Evolutionary conservation across 2,888 invertebrate genomes (phyloP).

Genomic region (Liodrosophila aerea): DNA sequence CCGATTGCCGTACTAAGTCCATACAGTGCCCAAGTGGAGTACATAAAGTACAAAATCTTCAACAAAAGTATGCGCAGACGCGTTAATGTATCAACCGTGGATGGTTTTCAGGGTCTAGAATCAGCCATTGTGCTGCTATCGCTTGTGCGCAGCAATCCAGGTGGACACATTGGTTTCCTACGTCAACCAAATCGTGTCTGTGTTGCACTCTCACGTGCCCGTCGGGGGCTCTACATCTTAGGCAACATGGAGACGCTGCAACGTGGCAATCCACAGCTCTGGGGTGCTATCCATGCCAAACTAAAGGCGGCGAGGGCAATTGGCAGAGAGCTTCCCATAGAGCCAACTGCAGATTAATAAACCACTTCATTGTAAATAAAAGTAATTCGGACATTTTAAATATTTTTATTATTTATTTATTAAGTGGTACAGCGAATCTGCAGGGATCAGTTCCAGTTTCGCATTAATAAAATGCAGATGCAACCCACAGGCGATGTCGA

Average conservation of each 20-base stretch:
- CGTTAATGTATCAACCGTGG: slow-evolving; percentile 85
- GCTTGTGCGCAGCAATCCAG: slow-evolving; percentile 88
- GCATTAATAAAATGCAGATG: too few species aligned
- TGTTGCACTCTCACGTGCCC: slow-evolving; percentile 90
- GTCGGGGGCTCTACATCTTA: slow-evolving; percentile 87
- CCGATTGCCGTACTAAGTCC: slow-evolving; percentile 88
- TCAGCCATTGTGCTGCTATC: slow-evolving; percentile 90
- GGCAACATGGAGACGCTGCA: slow-evolving; percentile 87
- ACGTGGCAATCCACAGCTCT: slow-evolving; percentile 83
- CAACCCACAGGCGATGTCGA: too few species aligned
- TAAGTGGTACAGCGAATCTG: too few species aligned
- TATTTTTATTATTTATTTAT: too few species aligned
- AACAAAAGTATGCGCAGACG: not conserved
- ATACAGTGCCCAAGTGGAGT: slow-evolving; percentile 72
- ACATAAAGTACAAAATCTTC: slow-evolving; percentile 47
- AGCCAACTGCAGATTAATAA: too few species aligned
- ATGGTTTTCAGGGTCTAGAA: slow-evolving; percentile 92
- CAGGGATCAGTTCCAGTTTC: too few species aligned
- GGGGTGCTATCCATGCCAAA: slow-evolving; percentile 83
- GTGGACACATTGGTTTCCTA: slow-evolving; percentile 88
- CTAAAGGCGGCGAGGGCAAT: slow-evolving; percentile 84
- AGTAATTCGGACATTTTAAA: too few species aligned
- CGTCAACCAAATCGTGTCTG: slow-evolving; percentile 88
- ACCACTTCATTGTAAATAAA: too few species aligned
- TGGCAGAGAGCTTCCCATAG: slow-evolving; percentile 79